Percentiles rank a stretch among this genome's conserved stretches.
These are phyloP conservation scores for Drosophila eugracilis DNA, from an alignment of 1,140 invertebrate species.

Conservation along the genomic window DNA sequence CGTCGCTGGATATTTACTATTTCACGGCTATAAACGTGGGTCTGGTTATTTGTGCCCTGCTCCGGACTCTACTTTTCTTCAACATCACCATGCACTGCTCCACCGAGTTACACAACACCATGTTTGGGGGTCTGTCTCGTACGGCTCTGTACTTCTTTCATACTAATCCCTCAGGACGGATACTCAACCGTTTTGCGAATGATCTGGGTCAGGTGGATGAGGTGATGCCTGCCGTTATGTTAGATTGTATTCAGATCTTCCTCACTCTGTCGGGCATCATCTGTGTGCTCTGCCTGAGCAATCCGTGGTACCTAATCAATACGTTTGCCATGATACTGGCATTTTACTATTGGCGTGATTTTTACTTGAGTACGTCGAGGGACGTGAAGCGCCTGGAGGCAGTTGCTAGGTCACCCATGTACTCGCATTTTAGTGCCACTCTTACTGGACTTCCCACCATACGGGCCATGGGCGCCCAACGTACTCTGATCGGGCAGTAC, in stretches of 20 bases:
- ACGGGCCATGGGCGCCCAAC: constrained; percentile 88
- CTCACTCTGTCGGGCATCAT: constrained; percentile 91
- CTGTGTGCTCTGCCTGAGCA: constrained; percentile 90
- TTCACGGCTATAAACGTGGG: constrained; percentile 87
- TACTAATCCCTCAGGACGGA: constrained; percentile 90
- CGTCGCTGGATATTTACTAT: constrained; percentile 71
- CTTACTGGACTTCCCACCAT: constrained; percentile 91
- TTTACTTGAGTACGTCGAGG: constrained; percentile 93
- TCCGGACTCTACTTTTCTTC: constrained; percentile 88
- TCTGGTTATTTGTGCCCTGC: constrained; percentile 87
- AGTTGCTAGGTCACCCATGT: constrained; percentile 90
- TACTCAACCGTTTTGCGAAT: constrained; percentile 91
- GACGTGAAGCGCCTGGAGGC: constrained; percentile 95
- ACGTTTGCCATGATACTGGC: constrained; percentile 89
- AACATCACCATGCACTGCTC: constrained; percentile 90
- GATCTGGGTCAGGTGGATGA: constrained; percentile 88
- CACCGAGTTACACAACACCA: constrained; percentile 84
- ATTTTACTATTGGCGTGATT: constrained; percentile 90
- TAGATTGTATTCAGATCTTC: constrained; percentile 91
- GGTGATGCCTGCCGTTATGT: constrained; percentile 86
- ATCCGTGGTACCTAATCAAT: constrained; percentile 91
- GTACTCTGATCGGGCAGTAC: constrained; percentile 89
- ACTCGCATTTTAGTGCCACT: constrained; percentile 91
- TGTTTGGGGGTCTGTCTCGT: constrained; percentile 69
- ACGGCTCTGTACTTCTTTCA: constrained; percentile 93